A percentile compares a stretch with the other conserved stretches of the same genome.
Conservation (phyloP, 2,888 invertebrate genomes). For the Clunio marinus region DNA sequence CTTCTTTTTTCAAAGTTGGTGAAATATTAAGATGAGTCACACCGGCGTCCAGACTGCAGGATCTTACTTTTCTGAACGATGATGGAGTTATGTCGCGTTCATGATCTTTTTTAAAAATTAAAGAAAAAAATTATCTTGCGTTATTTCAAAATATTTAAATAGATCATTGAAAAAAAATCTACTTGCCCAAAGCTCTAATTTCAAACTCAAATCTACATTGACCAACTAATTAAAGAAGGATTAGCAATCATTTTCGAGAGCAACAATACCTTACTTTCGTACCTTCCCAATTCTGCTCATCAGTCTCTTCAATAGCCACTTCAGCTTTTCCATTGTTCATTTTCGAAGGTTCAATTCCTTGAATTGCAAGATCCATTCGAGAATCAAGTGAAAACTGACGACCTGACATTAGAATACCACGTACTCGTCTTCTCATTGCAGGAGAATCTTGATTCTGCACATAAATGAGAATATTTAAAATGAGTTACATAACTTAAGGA, state of each 20-base stretch:
- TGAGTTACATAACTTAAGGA: slow-evolving; percentile 19
- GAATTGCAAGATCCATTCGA: slow-evolving; percentile 78
- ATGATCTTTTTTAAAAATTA: neutral
- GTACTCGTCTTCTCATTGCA: slow-evolving; percentile 80
- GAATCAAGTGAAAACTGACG: slow-evolving; percentile 90
- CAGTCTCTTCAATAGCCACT: slow-evolving; percentile 46
- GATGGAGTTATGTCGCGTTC: neutral
- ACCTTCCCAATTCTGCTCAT: slow-evolving; percentile 51
- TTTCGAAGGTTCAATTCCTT: slow-evolving; percentile 59
- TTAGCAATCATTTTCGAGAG: slow-evolving; percentile 11
- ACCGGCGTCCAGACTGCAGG: slow-evolving; percentile 8
- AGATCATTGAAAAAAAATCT: neutral
- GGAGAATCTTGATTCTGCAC: slow-evolving; percentile 51
- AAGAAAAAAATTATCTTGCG: neutral
- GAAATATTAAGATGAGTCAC: slow-evolving; percentile 7
- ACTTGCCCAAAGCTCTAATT: neutral
- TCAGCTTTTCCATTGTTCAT: slow-evolving; percentile 40
- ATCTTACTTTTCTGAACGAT: neutral
- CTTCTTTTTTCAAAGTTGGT: neutral
- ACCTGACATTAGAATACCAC: slow-evolving; percentile 83
- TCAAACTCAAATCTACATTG: neutral
- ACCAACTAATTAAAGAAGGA: neutral
- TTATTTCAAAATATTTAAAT: neutral
- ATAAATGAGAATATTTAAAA: neutral
- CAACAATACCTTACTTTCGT: slow-evolving; percentile 52